These are phyloP conservation scores for Aplochiton taeniatus DNA, from an alignment of 2,797 vertebrate genomes.

Conservation along the genomic window DNA sequence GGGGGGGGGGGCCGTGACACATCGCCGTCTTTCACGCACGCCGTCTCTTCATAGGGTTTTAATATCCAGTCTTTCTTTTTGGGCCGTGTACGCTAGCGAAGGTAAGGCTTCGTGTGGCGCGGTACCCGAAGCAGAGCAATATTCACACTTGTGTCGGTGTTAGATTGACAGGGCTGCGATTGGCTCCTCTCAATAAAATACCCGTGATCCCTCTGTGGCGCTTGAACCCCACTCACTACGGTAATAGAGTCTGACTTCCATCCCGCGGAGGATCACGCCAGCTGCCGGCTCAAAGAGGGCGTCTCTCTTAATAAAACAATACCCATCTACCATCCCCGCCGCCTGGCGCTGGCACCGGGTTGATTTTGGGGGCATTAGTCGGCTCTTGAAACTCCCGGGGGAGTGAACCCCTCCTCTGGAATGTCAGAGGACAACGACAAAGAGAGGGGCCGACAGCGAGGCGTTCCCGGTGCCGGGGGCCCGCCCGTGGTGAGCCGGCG, in stretches of 20 bases:
- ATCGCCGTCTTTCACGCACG: background rate
- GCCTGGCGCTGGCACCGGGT: constrained; percentile 20
- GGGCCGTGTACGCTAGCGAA: background rate
- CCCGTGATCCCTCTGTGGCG: constrained; percentile 5
- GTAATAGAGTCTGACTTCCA: constrained; percentile 29
- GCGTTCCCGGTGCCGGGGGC: too few relatives aligned
- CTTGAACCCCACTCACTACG: background rate
- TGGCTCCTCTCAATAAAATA: background rate
- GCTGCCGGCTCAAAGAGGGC: constrained; percentile 33
- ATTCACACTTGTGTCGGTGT: background rate
- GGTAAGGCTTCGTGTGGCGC: background rate
- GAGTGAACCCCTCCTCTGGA: constrained; percentile 21
- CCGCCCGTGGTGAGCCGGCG: too few relatives aligned
- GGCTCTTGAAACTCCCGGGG: constrained; percentile 31
- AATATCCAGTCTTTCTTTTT: too few relatives aligned
- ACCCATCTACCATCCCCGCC: constrained; percentile 22
- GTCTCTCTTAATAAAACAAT: constrained; percentile 61
- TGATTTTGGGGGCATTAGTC: constrained; percentile 40
- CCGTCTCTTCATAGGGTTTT: too few relatives aligned
- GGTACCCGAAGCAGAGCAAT: background rate
- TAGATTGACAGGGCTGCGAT: background rate
- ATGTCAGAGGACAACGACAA: background rate
- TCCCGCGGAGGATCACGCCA: constrained; percentile 11
- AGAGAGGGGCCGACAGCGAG: too few relatives aligned
- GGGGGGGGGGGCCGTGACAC: background rate